Evolutionary conservation across 2,888 invertebrate genomes (phyloP).

Genomic region (Leucophenga maculata): DNA sequence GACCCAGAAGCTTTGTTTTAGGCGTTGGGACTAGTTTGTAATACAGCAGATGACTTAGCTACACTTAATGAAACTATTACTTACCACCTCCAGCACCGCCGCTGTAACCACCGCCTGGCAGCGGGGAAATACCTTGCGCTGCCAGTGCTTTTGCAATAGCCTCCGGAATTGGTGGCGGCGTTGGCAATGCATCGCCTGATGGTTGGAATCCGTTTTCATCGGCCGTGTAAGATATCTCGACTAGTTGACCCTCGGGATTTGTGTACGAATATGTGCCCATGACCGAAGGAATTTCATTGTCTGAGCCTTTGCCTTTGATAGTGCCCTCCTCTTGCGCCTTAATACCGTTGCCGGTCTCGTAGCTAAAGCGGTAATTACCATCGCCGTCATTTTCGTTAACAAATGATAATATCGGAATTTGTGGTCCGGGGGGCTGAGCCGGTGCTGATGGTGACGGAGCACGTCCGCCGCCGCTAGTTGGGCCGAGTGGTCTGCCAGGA

Average conservation of each 20-base stretch:
- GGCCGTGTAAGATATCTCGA: conserved; percentile 77
- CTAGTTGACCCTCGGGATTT: conserved; percentile 78
- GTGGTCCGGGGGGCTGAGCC: conserved; percentile 68
- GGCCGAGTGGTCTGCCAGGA: conserved; percentile 63
- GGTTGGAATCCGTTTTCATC: conserved; percentile 80
- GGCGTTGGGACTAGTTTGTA: no score
- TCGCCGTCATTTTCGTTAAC: conserved; percentile 76
- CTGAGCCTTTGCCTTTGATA: conserved; percentile 76
- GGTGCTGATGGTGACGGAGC: conserved; percentile 56
- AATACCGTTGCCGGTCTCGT: conserved; percentile 78
- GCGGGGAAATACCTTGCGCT: conserved; percentile 71
- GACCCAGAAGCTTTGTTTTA: no score
- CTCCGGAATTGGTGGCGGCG: conserved; percentile 79
- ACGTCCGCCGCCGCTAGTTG: conserved; percentile 50
- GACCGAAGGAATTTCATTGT: conserved; percentile 75
- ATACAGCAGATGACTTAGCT: no score
- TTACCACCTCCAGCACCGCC: conserved; percentile 57
- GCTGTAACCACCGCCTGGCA: conserved; percentile 73
- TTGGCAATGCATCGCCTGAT: conserved; percentile 75
- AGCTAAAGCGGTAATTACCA: conserved; percentile 77
- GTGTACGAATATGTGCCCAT: conserved; percentile 78
- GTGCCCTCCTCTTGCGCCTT: conserved; percentile 77
- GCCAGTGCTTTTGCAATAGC: conserved; percentile 77
- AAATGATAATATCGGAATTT: conserved; percentile 75
- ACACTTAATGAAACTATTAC: no score